These are phyloP conservation scores for Neoitamus cyanurus DNA, from an alignment of 2,888 invertebrate species.

Conservation along the genomic window DNA sequence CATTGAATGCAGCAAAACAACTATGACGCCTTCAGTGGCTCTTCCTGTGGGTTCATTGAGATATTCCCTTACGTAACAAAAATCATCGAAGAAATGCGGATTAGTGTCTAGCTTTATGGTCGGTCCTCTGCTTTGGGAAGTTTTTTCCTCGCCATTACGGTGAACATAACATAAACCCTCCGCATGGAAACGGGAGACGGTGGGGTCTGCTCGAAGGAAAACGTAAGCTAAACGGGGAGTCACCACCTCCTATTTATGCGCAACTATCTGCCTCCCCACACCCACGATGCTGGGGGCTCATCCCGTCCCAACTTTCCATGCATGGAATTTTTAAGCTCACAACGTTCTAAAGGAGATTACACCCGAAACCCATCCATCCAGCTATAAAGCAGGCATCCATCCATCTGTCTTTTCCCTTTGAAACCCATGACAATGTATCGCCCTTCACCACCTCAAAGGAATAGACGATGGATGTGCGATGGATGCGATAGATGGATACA, in stretches of 20 bases:
- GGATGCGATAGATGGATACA: conserved; percentile 27
- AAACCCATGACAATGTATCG: conserved; percentile 24
- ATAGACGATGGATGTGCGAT: background rate
- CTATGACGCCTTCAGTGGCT: background rate
- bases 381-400: conserved; percentile 26
- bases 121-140: background rate
- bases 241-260: background rate
- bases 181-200: background rate
- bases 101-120: conserved; percentile 1
- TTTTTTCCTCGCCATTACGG: background rate
- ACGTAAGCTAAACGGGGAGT: background rate
- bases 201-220: background rate
- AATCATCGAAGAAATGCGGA: background rate
- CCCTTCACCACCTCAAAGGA: conserved; percentile 20
- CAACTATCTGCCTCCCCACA: background rate
- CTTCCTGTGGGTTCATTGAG: background rate
- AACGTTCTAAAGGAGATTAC: background rate
- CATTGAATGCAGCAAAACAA: background rate
- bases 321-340: conserved; percentile 1
- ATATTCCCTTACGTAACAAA: background rate
- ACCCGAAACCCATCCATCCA: conserved; percentile 22
- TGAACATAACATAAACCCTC: background rate
- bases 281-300: background rate
- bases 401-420: conserved; percentile 33
- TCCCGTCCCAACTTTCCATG: background rate